These are phyloP conservation scores for Cylloceria caligata DNA, from an alignment of 2,888 invertebrate genomes.

Conservation along the genomic window DNA sequence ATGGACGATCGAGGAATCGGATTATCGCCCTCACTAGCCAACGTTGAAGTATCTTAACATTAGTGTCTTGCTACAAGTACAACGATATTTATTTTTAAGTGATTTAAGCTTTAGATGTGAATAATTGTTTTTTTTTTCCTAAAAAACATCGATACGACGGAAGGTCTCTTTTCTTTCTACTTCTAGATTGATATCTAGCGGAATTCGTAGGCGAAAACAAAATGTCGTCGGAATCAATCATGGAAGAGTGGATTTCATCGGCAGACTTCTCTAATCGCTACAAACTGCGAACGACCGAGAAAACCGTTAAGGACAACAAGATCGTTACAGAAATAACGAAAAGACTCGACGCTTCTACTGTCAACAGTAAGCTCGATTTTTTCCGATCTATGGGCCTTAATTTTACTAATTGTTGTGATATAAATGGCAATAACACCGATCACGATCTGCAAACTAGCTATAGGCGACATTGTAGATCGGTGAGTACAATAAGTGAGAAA, in stretches of 20 bases:
- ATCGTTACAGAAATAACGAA: slow-evolving; percentile 7
- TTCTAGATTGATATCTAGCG: slow-evolving; percentile 50
- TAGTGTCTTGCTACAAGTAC: background rate
- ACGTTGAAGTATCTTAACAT: background rate
- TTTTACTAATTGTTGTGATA: slow-evolving; percentile 1
- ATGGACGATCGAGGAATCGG: slow-evolving; percentile 14
- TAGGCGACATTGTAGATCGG: slow-evolving; percentile 1
- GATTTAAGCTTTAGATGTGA: background rate
- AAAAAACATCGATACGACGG: slow-evolving; percentile 41
- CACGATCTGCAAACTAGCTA: slow-evolving; percentile 11
- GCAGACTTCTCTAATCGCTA: slow-evolving; percentile 5
- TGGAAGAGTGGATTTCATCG: background rate
- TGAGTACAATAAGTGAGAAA: background rate
- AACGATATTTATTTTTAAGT: background rate
- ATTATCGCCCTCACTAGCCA: background rate
- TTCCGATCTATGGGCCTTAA: slow-evolving; percentile 69
- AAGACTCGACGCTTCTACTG: slow-evolving; percentile 37
- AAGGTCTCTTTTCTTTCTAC: slow-evolving; percentile 48
- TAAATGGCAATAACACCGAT: background rate
- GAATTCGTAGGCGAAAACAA: slow-evolving; percentile 32
- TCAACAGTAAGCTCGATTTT: slow-evolving; percentile 68
- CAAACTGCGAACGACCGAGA: slow-evolving; percentile 2
- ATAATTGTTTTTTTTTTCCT: background rate
- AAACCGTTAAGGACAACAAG: background rate
- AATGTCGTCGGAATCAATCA: slow-evolving; percentile 53